Evolutionary conservation across 2,888 invertebrate genomes (phyloP).

Genomic region (Cryptus armator): DNA sequence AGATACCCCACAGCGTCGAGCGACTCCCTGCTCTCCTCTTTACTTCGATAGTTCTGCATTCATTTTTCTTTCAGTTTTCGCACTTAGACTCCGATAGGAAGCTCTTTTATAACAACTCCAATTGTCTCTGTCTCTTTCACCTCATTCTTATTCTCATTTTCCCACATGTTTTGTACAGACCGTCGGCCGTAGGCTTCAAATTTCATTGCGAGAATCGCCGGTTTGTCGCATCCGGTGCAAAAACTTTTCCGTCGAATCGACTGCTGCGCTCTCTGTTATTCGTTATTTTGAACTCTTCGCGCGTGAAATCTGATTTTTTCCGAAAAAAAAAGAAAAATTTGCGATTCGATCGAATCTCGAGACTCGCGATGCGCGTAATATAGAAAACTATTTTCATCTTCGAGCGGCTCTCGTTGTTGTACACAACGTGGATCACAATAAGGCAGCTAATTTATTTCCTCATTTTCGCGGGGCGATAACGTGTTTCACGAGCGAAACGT

Average conservation of each 20-base stretch:
- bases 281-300: background rate
- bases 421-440: background rate
- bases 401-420: background rate
- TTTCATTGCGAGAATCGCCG: slow-evolving; percentile 16
- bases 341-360: background rate
- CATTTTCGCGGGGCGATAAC: slow-evolving; percentile 16
- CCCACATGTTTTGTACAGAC: background rate
- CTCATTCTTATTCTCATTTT: background rate
- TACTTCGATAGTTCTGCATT: no score
- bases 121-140: background rate
- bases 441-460: slow-evolving; percentile 52
- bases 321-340: background rate
- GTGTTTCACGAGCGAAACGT: slow-evolving; percentile 43
- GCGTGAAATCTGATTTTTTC: slow-evolving; percentile 1
- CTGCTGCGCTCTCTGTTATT: background rate
- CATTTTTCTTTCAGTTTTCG: background rate
- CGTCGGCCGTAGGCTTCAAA: background rate
- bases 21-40: no score
- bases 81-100: background rate
- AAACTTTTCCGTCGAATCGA: slow-evolving; percentile 18
- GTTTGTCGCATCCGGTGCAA: background rate
- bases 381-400: slow-evolving; percentile 56
- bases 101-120: background rate
- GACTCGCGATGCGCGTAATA: background rate
- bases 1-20: no score